A percentile compares a stretch with the other conserved stretches of the same genome.
phyloP scores from a whole-genome alignment of 2,113 vertebrate genomes.

The Chascanopsetta lugubris region DNA sequence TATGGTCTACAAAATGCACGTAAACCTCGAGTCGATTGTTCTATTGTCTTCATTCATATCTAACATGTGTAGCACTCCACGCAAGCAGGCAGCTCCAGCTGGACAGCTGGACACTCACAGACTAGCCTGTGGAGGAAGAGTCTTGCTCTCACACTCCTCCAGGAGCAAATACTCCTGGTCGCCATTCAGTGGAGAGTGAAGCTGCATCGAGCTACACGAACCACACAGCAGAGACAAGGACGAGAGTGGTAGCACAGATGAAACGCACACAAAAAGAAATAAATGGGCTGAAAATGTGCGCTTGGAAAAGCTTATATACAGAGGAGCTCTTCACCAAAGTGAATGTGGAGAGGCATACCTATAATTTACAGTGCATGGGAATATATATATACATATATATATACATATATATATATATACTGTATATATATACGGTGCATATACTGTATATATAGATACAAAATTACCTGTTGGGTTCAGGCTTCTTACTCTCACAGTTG shows the following conservation, averaged over 20 bases:
- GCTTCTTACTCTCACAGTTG: constrained; percentile 99
- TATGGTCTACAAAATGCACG: neutral
- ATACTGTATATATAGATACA: neutral
- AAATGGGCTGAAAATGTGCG: constrained; percentile 9
- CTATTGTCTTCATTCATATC: constrained; percentile 1
- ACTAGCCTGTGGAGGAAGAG: constrained; percentile 84
- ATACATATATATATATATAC: neutral
- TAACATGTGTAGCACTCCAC: constrained; percentile 56
- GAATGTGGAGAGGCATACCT: neutral
- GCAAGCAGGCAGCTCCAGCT: constrained; percentile 65
- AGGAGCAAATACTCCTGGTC: constrained; percentile 94
- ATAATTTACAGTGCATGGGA: neutral
- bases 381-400: neutral
- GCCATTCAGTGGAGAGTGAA: constrained; percentile 86
- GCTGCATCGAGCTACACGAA: constrained; percentile 86
- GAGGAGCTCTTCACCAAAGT: neutral
- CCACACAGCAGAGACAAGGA: constrained; percentile 50
- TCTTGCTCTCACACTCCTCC: constrained; percentile 99
- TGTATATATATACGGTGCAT: neutral
- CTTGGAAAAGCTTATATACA: constrained; percentile 3
- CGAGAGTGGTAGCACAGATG: constrained; percentile 44
- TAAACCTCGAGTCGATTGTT: neutral
- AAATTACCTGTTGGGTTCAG: constrained; percentile 90
- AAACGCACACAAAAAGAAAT: constrained; percentile 38
- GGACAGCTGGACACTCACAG: constrained; percentile 90